Evolutionary conservation across 2,888 invertebrate genomes (phyloP).

Genomic region (Macroteleia sp.): DNA sequence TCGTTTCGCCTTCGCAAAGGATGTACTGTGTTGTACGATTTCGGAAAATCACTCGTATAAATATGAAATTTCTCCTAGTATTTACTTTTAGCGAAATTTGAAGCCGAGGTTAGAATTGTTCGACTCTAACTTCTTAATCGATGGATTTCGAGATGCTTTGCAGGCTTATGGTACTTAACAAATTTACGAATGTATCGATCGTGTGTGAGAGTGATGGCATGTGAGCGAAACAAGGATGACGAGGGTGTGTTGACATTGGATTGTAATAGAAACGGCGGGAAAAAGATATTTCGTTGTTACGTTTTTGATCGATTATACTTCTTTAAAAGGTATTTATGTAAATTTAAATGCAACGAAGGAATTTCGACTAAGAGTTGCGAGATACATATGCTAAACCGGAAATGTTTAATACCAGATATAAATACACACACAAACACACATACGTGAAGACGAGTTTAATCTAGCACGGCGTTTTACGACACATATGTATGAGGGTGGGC

Average conservation of each 20-base stretch:
- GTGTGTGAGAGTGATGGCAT: constrained; percentile 9
- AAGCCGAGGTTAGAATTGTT: no score
- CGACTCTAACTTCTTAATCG: constrained; percentile 19
- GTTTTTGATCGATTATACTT: no score
- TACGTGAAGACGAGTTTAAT: constrained; percentile 38
- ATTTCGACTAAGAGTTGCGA: constrained; percentile 34
- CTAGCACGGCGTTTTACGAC: constrained; percentile 40
- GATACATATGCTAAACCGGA: constrained; percentile 26
- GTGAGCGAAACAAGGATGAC: constrained; percentile 6
- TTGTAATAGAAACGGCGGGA: constrained; percentile 3
- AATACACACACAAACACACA: no score
- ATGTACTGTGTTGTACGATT: no score
- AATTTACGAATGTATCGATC: constrained; percentile 30
- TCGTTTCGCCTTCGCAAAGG: constrained; percentile 15
- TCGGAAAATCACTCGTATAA: no score
- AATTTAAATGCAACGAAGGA: constrained; percentile 60
- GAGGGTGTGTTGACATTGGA: constrained; percentile 20
- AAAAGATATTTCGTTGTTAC: constrained; percentile 1
- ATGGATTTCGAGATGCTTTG: constrained; percentile 24
- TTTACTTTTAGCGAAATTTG: no score
- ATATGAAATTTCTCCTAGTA: no score
- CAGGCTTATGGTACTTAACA: constrained; percentile 52
- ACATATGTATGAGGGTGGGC: constrained; percentile 46
- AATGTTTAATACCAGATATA: constrained; percentile 46
- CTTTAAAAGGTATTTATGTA: no score